These are phyloP conservation scores for Mactromeris polynyma DNA, from an alignment of 2,888 invertebrate species.

Conservation along the genomic window DNA sequence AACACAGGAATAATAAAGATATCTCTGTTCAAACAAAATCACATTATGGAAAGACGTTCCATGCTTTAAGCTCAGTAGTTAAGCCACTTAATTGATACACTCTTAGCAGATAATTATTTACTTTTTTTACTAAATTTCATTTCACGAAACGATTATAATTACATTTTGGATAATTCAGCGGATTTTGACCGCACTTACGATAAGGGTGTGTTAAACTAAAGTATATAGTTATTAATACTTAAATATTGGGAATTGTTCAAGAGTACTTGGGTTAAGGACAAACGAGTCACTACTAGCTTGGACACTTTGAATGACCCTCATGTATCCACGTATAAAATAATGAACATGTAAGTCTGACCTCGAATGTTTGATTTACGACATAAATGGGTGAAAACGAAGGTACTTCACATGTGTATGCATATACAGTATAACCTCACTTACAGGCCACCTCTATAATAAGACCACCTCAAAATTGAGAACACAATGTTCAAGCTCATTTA, in stretches of 20 bases:
- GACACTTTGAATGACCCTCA: background rate
- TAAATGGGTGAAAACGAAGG: too few relatives aligned
- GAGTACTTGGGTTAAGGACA: background rate
- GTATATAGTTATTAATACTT: background rate
- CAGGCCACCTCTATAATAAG: too few relatives aligned
- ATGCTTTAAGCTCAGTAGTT: background rate
- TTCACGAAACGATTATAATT: background rate
- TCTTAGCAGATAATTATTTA: background rate
- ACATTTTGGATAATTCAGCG: background rate
- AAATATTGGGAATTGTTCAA: background rate
- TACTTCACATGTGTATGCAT: too few relatives aligned
- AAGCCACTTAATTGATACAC: background rate
- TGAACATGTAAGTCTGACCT: too few relatives aligned
- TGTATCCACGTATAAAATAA: background rate
- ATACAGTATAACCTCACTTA: too few relatives aligned
- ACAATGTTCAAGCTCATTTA: too few relatives aligned
- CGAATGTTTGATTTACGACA: too few relatives aligned
- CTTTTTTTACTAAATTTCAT: background rate
- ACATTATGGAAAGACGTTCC: background rate
- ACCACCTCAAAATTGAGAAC: too few relatives aligned
- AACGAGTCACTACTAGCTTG: background rate
- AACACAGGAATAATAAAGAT: background rate
- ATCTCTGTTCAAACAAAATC: background rate
- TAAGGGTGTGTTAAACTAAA: background rate
- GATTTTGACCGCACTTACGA: constrained; percentile 2